Evolutionary conservation across 2,113 vertebrate genomes (phyloP).

Genomic region (Platysternon megacephalum): DNA sequence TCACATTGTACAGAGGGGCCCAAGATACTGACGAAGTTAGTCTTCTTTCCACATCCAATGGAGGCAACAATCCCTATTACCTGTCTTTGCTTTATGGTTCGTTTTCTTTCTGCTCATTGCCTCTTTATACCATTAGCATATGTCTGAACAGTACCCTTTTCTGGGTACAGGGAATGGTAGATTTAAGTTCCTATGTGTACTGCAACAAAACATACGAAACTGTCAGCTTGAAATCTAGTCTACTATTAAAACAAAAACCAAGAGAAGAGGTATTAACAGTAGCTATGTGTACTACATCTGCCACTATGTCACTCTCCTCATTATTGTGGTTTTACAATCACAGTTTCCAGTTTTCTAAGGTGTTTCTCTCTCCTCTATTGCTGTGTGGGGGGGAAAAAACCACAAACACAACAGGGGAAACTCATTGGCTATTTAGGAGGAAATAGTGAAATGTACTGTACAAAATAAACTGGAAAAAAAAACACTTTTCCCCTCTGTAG

Average conservation of each 20-base stretch:
- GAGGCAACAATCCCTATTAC: neutral
- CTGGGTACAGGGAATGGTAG: neutral
- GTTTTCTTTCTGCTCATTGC: neutral
- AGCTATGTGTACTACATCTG: neutral
- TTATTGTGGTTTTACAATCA: neutral
- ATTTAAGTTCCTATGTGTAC: neutral
- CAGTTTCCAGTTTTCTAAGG: neutral
- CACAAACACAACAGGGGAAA: neutral
- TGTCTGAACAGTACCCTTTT: neutral
- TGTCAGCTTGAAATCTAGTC: neutral
- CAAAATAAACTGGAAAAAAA: neutral
- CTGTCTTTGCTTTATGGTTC: neutral
- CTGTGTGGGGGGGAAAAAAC: neutral
- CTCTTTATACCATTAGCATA: neutral
- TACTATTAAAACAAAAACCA: neutral
- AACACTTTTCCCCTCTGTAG: no score
- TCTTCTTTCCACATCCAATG: neutral
- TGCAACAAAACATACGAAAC: neutral
- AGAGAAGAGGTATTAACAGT: neutral
- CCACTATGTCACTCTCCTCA: neutral
- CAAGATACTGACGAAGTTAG: neutral
- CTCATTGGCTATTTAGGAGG: neutral
- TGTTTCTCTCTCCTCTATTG: neutral
- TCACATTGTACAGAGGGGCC: neutral
- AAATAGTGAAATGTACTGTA: neutral